Base-by-base conservation (phyloP, 2,888 invertebrate genomes). In the Harpalus rubripes region DNA sequence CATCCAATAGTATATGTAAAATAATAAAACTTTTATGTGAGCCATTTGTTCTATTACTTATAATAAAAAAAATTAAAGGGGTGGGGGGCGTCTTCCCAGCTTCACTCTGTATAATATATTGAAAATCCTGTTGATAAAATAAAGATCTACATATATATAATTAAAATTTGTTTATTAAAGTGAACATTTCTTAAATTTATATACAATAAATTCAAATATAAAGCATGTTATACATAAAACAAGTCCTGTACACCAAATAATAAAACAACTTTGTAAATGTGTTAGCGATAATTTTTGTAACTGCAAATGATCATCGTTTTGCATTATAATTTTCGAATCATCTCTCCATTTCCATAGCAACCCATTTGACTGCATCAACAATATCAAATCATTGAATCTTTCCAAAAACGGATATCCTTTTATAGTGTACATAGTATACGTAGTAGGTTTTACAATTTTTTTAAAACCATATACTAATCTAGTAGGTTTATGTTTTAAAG, bases 241-340 rank as follows among this genome's bases (percentile, higher is more conserved):
- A 22, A 22, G 22, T 22, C 22, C 22, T 22, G 22, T 22, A 22
- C 22, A 22, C 22, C 22, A 22, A 22, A 22, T 22, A 32, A 81
- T 39, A 63, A 81, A 81, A 41, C 58, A 41, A 15, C 81, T 81
- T 18, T 39, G 41, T 16, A 63, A 63, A 63, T 81, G 61, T 12
- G 6, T 8, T 0, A 81, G 2, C n/a, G 32, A 15, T 7, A 81
- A 16, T 39, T 16, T 10, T 61, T 81, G 81, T 15, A 63, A 41
- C 7, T n/a, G 18, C 8, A 22, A n/a, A 1, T 22, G 22, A 8
- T 79, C 79, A 2, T 32, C 79, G 7, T 63, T 41, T 22, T 16
- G 1, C 12, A 32, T 61, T 7, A 1, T 16, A 16, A 15, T 41
- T 12, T 41, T 39, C 6, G 63, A 16, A 41, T 81, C 81, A 16